A percentile compares a stretch with the other conserved stretches of the same genome.
These are phyloP conservation scores for Phasia obesa DNA, from an alignment of 2,888 invertebrate genomes.

Conservation along the genomic window DNA sequence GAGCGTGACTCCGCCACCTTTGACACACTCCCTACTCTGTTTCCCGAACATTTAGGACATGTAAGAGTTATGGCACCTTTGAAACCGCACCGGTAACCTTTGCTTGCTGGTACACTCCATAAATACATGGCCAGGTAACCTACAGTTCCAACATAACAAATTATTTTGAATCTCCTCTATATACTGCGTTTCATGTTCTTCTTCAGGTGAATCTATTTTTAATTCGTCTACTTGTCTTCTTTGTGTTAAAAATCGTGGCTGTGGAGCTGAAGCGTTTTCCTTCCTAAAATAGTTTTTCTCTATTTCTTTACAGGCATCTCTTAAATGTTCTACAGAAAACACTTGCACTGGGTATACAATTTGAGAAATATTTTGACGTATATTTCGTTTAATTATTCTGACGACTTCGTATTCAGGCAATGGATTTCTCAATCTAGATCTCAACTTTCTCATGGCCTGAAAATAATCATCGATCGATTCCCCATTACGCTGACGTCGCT, in stretches of 20 bases:
- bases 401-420: too few species aligned
- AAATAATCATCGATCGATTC: conserved; percentile 10
- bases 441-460: conserved; percentile 1
- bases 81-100: neutral
- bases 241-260: neutral
- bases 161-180: neutral
- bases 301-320: neutral
- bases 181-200: neutral
- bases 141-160: neutral
- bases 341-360: conserved; percentile 12
- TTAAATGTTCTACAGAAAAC: conserved; percentile 1
- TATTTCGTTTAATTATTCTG: too few species aligned
- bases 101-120: neutral
- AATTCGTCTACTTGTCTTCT: conserved; percentile 2
- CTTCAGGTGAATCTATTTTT: neutral
- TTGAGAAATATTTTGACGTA: neutral
- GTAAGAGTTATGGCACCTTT: neutral
- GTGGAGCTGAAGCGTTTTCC: neutral
- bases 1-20: neutral
- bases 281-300: conserved; percentile 7
- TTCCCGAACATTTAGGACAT: neutral
- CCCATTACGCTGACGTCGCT: neutral
- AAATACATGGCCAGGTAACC: neutral
- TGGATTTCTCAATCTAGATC: neutral
- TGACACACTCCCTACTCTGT: neutral